These are phyloP conservation scores for Esox lucius DNA, from an alignment of 2,797 vertebrate genomes.

Conservation along the genomic window DNA sequence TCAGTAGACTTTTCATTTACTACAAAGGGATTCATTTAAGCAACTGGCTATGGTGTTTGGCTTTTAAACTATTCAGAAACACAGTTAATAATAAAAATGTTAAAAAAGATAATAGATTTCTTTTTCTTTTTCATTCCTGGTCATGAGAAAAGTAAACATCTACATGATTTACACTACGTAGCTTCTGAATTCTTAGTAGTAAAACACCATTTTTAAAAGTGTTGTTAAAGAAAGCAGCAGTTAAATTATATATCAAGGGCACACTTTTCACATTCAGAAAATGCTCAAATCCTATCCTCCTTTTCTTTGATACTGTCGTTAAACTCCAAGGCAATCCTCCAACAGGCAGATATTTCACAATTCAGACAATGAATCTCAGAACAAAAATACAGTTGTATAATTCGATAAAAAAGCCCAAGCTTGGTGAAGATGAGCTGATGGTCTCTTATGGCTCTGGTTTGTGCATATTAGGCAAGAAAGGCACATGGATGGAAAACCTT, in stretches of 20 bases:
- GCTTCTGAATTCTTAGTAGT: constrained; percentile 10
- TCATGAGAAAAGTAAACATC: constrained; percentile 12
- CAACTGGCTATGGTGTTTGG: not conserved
- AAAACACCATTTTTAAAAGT: not conserved
- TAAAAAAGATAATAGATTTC: no score
- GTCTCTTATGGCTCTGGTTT: not conserved
- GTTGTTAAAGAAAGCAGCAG: constrained; percentile 6
- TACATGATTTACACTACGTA: constrained; percentile 41
- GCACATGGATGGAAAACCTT: constrained; percentile 2
- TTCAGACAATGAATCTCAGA: constrained; percentile 7
- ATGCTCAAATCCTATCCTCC: not conserved
- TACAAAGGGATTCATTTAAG: constrained; percentile 13
- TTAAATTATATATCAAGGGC: constrained; percentile 1
- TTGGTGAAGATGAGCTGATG: constrained; percentile 19
- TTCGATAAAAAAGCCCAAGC: constrained; percentile 2
- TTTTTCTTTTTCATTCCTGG: no score
- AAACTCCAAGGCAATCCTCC: constrained; percentile 8
- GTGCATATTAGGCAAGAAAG: not conserved
- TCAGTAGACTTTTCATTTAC: not conserved
- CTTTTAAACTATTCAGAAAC: constrained; percentile 1
- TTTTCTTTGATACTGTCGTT: not conserved
- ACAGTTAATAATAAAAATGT: no score
- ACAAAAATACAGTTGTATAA: not conserved
- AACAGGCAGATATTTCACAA: not conserved
- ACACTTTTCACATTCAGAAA: constrained; percentile 1